These are phyloP conservation scores for Ophion ventricosus DNA, from an alignment of 2,888 invertebrate species.

Conservation along the genomic window DNA sequence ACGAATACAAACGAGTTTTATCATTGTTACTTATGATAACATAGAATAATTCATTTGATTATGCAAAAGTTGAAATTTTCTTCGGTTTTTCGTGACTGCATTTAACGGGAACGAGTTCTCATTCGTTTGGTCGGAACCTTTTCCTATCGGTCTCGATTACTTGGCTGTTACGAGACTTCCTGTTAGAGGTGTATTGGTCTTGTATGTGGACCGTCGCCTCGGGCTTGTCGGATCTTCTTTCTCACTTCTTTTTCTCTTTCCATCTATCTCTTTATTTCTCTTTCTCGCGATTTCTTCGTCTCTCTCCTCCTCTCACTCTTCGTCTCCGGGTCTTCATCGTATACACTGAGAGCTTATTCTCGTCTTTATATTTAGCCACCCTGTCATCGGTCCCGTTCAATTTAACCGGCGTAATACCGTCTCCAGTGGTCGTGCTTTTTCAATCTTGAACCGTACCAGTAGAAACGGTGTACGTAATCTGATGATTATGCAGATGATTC, in stretches of 20 bases:
- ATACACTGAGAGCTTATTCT: slow-evolving; percentile 34
- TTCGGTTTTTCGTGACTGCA: slow-evolving; percentile 23
- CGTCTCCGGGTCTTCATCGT: slow-evolving; percentile 58
- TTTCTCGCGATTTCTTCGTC: not conserved
- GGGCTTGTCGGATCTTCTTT: slow-evolving; percentile 46
- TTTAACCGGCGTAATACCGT: slow-evolving; percentile 62
- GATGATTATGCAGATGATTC: not conserved
- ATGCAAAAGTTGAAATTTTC: not conserved
- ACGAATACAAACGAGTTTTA: no score
- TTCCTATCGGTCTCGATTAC: slow-evolving; percentile 42
- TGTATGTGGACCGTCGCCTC: slow-evolving; percentile 47
- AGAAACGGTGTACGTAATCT: not conserved
- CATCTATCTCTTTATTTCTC: no score
- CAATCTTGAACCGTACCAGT: slow-evolving; percentile 49
- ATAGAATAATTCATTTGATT: no score
- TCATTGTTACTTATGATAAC: no score
- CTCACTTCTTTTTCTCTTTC: slow-evolving; percentile 8
- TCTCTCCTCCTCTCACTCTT: slow-evolving; percentile 25
- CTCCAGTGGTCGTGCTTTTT: slow-evolving; percentile 61
- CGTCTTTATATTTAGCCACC: slow-evolving; percentile 73
- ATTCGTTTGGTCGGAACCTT: slow-evolving; percentile 38
- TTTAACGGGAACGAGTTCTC: slow-evolving; percentile 1
- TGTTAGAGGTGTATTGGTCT: slow-evolving; percentile 21
- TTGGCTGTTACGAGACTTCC: slow-evolving; percentile 56
- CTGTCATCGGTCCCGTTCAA: slow-evolving; percentile 72